phyloP scores from a whole-genome alignment of 2,797 vertebrate species.

The Champsocephalus esox region DNA sequence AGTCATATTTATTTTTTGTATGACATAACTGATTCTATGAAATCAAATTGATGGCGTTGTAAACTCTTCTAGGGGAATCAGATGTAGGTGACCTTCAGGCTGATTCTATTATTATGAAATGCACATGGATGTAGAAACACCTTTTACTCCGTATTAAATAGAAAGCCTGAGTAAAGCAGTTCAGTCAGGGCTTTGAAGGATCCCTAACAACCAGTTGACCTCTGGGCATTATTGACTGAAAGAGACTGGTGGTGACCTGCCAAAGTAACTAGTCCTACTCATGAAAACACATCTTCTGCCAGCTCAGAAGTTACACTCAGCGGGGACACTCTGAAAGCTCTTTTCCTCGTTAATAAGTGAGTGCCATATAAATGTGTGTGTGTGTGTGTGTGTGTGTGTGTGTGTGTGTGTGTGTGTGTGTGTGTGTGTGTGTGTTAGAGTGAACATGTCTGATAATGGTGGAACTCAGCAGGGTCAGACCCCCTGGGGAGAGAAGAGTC shows the following conservation, averaged over 20 bases:
- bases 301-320: neutral
- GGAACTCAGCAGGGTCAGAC: constrained; percentile 22
- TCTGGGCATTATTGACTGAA: neutral
- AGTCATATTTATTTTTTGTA: neutral
- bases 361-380: constrained; percentile 4
- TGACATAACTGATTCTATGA: neutral
- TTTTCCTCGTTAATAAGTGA: constrained; percentile 14
- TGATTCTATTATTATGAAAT: neutral
- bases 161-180: neutral
- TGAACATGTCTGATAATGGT: constrained; percentile 20
- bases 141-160: neutral
- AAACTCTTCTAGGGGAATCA: neutral
- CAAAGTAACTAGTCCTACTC: neutral
- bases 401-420: constrained; percentile 11
- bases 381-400: too few relatives aligned
- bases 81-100: neutral
- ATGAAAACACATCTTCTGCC: neutral
- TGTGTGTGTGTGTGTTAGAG: neutral
- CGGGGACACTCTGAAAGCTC: neutral
- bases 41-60: neutral
- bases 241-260: neutral
- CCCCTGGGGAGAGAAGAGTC: constrained; percentile 17
- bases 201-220: neutral
- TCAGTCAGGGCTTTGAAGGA: neutral
- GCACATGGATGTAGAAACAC: neutral